Evolutionary conservation across 2,113 vertebrate species (phyloP), one percentile per base, ranked within the genome.

Genomic region (Aix galericulata): DNA sequence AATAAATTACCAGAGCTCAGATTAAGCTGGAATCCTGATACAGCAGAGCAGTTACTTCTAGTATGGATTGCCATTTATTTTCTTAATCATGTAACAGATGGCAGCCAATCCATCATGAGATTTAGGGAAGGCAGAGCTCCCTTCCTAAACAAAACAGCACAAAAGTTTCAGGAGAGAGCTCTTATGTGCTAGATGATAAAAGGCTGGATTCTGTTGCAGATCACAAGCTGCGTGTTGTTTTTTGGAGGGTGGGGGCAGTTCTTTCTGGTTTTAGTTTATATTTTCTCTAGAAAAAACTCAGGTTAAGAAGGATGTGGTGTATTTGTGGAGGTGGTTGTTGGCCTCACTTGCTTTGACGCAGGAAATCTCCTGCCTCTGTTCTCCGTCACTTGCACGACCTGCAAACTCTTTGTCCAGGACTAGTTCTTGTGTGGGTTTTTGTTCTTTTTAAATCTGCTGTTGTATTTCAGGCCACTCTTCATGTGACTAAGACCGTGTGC

Each of bases 41-140:
- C 20, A 81, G 55, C 83, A 0, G 0, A 48, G 48, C 9, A 3
- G 69, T 93, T 83, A 8, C 56, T 83, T 26, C 5, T 22, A 4
- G 22, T 31, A 26, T 29, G 53, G 69, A 60, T 73, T 89, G 66
- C 78, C 21, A 17, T 69, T 97, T 81, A 64, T 93, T 76, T 81
- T 55, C 85, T 92, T 9, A 1, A 15, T 55, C 74, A 12, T 0
- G 0, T 58, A 92, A 26, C 84, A 91, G 84, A 89, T 82, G 78
- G 91, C 81, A 80, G 36, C 77, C 82, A 81, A 87, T 79, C 59
- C 53, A 27, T 53, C 64, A 58, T 3, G 2, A 62, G 75, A 85
- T 78, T 2, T 3, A 56, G 59, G 77, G 84, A 69, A 69, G 50
- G 81, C n/a, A 79, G 66, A 6, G 29, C 8, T 9, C 60, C 29